Evolutionary conservation across 2,797 vertebrate genomes (phyloP).

Genomic region (Sebastes vulpes): DNA sequence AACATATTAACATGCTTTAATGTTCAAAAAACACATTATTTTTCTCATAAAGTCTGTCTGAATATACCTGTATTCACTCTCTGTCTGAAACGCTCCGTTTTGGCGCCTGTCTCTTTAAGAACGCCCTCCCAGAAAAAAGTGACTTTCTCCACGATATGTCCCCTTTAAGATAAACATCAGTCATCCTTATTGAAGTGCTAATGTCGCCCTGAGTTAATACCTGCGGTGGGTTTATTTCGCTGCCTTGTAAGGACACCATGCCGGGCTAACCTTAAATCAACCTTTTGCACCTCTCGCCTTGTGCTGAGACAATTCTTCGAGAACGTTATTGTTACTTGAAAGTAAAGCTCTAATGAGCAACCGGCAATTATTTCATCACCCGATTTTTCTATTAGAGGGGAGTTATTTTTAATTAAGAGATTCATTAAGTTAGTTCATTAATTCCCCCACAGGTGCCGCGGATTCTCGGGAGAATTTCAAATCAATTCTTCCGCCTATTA

Average conservation of each 20-base stretch:
- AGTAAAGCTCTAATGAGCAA: slow-evolving; percentile 58
- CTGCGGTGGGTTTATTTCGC: neutral
- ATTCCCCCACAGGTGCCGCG: slow-evolving; percentile 72
- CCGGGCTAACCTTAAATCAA: slow-evolving; percentile 14
- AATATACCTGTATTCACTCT: too few relatives aligned
- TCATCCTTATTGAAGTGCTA: slow-evolving; percentile 4
- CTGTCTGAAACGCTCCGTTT: too few relatives aligned
- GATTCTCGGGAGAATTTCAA: slow-evolving; percentile 59
- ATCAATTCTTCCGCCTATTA: slow-evolving; percentile 70
- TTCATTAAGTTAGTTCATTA: slow-evolving; percentile 80
- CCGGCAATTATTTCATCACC: slow-evolving; percentile 69
- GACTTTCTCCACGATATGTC: too few relatives aligned
- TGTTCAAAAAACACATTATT: too few relatives aligned
- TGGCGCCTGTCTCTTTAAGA: too few relatives aligned
- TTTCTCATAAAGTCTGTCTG: too few relatives aligned
- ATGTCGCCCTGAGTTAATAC: neutral
- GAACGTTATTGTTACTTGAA: slow-evolving; percentile 44
- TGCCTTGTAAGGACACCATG: neutral
- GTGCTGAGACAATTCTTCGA: neutral
- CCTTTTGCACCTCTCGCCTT: neutral
- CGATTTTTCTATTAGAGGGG: slow-evolving; percentile 64
- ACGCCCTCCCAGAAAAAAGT: too few relatives aligned
- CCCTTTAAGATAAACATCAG: neutral
- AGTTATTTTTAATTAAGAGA: slow-evolving; percentile 78
- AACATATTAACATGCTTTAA: too few relatives aligned